Base-by-base conservation (phyloP, 2,113 vertebrate genomes). In the Pterocles gutturalis region DNA sequence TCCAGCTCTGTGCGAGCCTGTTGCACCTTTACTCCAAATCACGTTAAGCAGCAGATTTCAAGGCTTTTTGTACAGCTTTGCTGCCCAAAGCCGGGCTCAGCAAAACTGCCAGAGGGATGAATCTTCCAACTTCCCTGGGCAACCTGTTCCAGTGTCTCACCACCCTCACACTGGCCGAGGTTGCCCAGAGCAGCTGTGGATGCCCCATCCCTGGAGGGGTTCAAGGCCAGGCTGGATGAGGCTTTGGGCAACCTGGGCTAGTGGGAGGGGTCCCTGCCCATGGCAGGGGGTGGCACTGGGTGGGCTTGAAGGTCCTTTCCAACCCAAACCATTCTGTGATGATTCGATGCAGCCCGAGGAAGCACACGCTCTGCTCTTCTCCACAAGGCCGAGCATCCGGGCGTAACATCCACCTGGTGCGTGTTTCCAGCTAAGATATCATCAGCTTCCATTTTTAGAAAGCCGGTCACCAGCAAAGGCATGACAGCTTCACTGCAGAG, bases 391-490 rank as follows among this genome's bases (percentile, higher is more conserved):
- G 5, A 7, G 36, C 21, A 14, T 7, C 34, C 2, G 1, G 0
- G 0, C 0, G 7, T 4, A 8, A 19, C 2, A 0, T 4, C 48
- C 2, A 1, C 26, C 31, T 9, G 12, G 45, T 2, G 1, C 2
- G 1, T 1, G 1, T 48, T 79, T 53, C 7, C 8, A 54, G 33
- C 36, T 5, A 7, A 61, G 33, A 45, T 1, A 4, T 33, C 2
- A 9, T 1, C 1, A 45, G 77, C 13, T 70, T 26, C 71, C 31
- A 5, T 16, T 65, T 66, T 31, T 7, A 36, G 29, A 20, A 13
- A 57, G 33, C 14, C 2, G 0, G 20, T 13, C 20, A 8, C 26
- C 36, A 4, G 3, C 2, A 0, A n/a, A 43, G 38, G 34, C 18
- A 12, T 0, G 9, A n/a, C 34, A 51, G 54, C 81, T 62, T 46